Conservation (phyloP, 2,797 vertebrate species). For the Pseudopleuronectes americanus region DNA sequence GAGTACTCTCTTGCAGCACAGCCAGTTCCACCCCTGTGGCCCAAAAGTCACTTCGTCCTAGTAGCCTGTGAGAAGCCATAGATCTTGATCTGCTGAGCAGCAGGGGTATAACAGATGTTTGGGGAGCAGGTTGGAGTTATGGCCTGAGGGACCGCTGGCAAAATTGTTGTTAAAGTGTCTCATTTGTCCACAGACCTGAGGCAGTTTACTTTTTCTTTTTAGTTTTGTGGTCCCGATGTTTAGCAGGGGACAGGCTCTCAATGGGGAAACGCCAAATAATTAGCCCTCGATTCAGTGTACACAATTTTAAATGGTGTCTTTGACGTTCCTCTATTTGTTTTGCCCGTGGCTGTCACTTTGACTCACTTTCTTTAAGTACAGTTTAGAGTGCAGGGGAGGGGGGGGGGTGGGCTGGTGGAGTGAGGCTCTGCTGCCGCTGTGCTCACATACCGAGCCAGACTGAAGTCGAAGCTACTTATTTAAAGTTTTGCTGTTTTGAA, state of each 20-base stretch:
- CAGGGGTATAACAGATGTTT: slow-evolving; percentile 64
- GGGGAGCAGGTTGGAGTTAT: slow-evolving; percentile 56
- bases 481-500: slow-evolving; percentile 29
- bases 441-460: slow-evolving; percentile 28
- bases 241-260: background rate
- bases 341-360: slow-evolving; percentile 25
- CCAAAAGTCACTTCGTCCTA: slow-evolving; percentile 51
- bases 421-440: slow-evolving; percentile 10
- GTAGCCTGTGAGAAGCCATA: slow-evolving; percentile 50
- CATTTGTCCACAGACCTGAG: slow-evolving; percentile 55
- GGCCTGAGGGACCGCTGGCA: slow-evolving; percentile 35
- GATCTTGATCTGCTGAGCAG: slow-evolving; percentile 63
- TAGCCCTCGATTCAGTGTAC: background rate
- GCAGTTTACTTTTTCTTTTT: slow-evolving; percentile 13
- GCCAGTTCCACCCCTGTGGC: slow-evolving; percentile 33
- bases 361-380: slow-evolving; percentile 49
- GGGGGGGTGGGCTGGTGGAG: background rate
- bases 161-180: slow-evolving; percentile 53
- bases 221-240: background rate
- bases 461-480: slow-evolving; percentile 10
- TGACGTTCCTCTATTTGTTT: slow-evolving; percentile 5
- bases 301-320: slow-evolving; percentile 23
- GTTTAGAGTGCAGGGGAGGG: background rate
- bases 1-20: slow-evolving; percentile 37
- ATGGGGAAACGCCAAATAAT: slow-evolving; percentile 10